A percentile compares a stretch with the other conserved stretches of the same genome.
phyloP scores from a whole-genome alignment of 2,113 vertebrate genomes.

The Stomatorhinus ivindoensis region DNA sequence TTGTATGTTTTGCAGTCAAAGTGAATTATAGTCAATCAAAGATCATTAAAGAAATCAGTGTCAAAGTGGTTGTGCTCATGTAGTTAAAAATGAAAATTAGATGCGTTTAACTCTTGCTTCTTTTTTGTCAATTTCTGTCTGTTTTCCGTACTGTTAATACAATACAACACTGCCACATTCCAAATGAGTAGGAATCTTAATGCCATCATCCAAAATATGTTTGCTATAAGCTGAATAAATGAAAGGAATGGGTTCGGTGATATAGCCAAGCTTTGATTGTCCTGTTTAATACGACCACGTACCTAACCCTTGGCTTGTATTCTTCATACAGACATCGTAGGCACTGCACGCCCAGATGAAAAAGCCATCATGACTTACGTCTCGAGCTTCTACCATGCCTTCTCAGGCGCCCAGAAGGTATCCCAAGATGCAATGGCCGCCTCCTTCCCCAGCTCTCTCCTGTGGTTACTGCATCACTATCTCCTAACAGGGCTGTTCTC shows the following conservation, averaged over 20 bases:
- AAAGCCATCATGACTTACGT: conserved; percentile 99
- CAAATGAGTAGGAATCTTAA: background rate
- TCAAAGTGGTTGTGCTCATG: background rate
- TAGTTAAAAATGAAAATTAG: background rate
- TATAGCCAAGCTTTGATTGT: background rate
- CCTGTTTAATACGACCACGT: conserved; percentile 2
- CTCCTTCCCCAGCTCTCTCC: conserved; percentile 48
- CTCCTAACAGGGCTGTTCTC: conserved; percentile 64
- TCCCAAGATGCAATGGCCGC: conserved; percentile 70
- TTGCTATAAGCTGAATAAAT: background rate
- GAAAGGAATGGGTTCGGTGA: background rate
- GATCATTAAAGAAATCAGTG: background rate
- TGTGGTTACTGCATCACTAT: conserved; percentile 28
- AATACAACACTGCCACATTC: background rate
- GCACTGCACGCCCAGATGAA: conserved; percentile 96
- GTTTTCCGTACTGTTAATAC: background rate
- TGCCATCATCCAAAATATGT: background rate
- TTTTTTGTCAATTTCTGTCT: background rate
- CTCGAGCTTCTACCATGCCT: conserved; percentile 99
- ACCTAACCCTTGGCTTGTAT: conserved; percentile 29
- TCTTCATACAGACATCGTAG: conserved; percentile 83
- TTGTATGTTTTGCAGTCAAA: background rate
- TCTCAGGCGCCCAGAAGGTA: conserved; percentile 99
- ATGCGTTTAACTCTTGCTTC: background rate
- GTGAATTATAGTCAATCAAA: too few relatives aligned